Evolutionary conservation across 2,113 vertebrate genomes (phyloP).

Genomic region (Picathartes gymnocephalus): DNA sequence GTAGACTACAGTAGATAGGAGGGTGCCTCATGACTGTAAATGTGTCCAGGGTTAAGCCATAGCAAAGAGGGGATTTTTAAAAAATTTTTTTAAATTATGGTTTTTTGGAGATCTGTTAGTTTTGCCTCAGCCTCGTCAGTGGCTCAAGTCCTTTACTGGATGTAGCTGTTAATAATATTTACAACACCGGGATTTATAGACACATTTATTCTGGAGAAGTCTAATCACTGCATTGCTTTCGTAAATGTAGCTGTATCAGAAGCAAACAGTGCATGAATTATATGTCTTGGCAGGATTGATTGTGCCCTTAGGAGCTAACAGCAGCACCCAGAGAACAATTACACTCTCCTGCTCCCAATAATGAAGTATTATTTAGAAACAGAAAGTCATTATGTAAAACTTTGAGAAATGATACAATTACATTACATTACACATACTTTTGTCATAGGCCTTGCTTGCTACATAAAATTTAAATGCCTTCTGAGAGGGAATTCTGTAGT

Average conservation of each 20-base stretch:
- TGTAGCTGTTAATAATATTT: not conserved
- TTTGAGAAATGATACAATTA: conserved; percentile 49
- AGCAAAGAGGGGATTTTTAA: not conserved
- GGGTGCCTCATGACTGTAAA: not conserved
- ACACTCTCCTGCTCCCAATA: not conserved
- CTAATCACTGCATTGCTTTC: conserved; percentile 27
- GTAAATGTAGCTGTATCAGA: conserved; percentile 17
- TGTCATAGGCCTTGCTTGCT: conserved; percentile 6
- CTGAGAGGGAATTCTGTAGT: not conserved
- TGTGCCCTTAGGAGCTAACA: conserved; percentile 21
- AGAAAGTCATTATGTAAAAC: conserved; percentile 51
- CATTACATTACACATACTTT: conserved; percentile 11
- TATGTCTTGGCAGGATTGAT: conserved; percentile 20
- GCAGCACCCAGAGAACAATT: conserved; percentile 54
- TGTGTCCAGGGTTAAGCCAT: not conserved
- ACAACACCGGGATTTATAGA: conserved; percentile 13
- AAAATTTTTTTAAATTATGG: not conserved
- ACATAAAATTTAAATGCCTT: conserved; percentile 22
- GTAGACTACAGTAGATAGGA: not conserved
- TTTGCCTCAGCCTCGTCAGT: not conserved
- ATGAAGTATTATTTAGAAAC: conserved; percentile 43
- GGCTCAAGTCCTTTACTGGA: not conserved
- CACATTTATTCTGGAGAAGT: conserved; percentile 26
- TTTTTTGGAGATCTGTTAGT: not conserved
- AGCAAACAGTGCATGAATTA: conserved; percentile 47